phyloP scores from a whole-genome alignment of 2,113 vertebrate species.

The Centropus bengalensis region DNA sequence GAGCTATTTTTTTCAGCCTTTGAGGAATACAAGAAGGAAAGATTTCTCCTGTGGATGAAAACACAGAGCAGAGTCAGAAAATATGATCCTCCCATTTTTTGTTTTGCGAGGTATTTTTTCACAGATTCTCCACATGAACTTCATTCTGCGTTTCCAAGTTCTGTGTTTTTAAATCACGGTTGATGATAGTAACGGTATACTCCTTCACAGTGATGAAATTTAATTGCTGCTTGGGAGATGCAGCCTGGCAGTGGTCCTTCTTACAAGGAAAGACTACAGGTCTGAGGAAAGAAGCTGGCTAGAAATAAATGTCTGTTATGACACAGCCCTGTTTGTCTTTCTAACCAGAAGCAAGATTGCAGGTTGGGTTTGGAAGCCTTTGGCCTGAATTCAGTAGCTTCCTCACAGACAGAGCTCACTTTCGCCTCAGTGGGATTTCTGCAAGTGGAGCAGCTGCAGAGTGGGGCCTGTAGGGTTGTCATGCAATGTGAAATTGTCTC shows the following conservation, averaged over 20 bases:
- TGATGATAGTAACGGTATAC: neutral
- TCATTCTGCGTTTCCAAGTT: neutral
- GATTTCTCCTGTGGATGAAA: neutral
- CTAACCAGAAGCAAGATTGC: neutral
- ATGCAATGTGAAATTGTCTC: neutral
- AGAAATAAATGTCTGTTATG: neutral
- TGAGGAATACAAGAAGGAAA: neutral
- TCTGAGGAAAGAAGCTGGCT: neutral
- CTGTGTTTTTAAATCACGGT: neutral
- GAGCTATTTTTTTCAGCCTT: neutral
- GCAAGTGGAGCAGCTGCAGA: neutral
- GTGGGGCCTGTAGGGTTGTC: neutral
- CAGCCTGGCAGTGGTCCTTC: neutral
- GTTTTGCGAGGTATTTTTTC: neutral
- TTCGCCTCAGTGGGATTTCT: neutral
- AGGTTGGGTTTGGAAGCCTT: neutral
- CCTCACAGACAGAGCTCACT: neutral
- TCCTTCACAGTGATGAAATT: neutral
- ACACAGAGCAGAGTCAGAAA: neutral
- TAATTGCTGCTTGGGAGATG: neutral
- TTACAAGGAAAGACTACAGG: neutral
- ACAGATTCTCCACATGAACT: neutral
- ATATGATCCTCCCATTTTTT: neutral
- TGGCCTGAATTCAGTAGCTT: neutral
- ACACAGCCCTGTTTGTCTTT: neutral